These are phyloP conservation scores for Drosophila mojavensis DNA, from an alignment of 1,140 invertebrate genomes.

Conservation along the genomic window DNA sequence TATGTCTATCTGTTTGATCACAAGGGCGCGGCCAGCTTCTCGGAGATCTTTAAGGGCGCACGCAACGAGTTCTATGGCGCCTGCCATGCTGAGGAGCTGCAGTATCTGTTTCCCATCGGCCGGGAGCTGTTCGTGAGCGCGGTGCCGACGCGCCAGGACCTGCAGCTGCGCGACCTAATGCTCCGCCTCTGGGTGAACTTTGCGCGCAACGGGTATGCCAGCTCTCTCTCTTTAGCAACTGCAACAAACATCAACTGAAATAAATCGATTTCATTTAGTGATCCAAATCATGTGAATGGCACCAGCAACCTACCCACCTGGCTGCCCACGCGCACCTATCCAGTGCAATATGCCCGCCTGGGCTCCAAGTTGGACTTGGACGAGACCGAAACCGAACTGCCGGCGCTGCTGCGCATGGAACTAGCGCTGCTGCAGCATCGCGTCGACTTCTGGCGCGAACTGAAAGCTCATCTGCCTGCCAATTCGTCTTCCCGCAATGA, in stretches of 20 bases:
- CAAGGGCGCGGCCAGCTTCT: conserved; percentile 88
- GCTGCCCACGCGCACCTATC: conserved; percentile 83
- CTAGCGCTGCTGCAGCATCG: conserved; percentile 62
- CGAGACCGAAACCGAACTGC: conserved; percentile 6
- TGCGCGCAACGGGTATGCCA: conserved; percentile 87
- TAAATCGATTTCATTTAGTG: conserved; percentile 69
- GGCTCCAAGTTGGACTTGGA: conserved; percentile 67
- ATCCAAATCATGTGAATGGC: conserved; percentile 84
- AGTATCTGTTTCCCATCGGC: conserved; percentile 89
- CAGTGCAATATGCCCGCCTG: conserved; percentile 84
- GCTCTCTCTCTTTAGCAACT: too few species aligned
- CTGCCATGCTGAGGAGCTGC: conserved; percentile 90
- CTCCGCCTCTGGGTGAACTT: conserved; percentile 90
- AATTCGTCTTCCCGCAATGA: conserved; percentile 41
- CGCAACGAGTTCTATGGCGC: conserved; percentile 87
- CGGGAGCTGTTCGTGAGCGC: conserved; percentile 85
- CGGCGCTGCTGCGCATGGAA: conserved; percentile 56
- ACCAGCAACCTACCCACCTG: conserved; percentile 82
- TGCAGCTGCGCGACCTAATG: conserved; percentile 85
- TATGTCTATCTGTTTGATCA: conserved; percentile 89
- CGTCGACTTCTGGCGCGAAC: conserved; percentile 66
- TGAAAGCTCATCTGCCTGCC: conserved; percentile 65
- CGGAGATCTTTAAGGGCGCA: conserved; percentile 87
- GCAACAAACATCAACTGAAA: background rate
- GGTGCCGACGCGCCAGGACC: conserved; percentile 84